Evolutionary conservation across 2,113 vertebrate genomes (phyloP).

Genomic region (Atherinomorus stipes): DNA sequence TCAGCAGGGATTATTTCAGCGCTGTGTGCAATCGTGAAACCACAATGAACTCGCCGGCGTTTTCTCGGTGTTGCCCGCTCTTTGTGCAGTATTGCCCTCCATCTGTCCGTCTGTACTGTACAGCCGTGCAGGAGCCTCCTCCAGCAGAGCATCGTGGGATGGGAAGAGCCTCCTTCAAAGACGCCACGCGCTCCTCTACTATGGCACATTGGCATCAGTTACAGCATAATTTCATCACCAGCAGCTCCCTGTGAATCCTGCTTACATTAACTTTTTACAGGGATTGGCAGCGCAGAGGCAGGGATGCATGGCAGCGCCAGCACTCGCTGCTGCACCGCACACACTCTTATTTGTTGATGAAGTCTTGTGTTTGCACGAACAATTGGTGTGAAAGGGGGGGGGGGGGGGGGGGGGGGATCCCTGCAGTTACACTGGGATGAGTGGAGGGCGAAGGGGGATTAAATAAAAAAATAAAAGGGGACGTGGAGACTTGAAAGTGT

Average conservation of each 20-base stretch:
- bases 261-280: constrained; percentile 87
- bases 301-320: constrained; percentile 70
- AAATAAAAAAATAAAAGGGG: constrained; percentile 59
- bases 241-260: constrained; percentile 83
- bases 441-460: constrained; percentile 46
- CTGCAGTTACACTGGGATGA: constrained; percentile 54
- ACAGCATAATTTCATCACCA: constrained; percentile 88
- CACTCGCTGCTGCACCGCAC: constrained; percentile 49
- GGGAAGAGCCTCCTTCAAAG: constrained; percentile 78
- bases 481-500: constrained; percentile 69
- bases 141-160: constrained; percentile 70
- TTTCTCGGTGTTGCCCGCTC: constrained; percentile 65
- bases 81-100: constrained; percentile 73
- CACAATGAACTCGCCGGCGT: constrained; percentile 38
- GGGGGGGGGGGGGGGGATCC: constrained; percentile 57
- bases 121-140: constrained; percentile 59
- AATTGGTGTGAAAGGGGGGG: constrained; percentile 55
- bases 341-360: constrained; percentile 72
- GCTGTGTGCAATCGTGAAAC: constrained; percentile 49
- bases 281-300: constrained; percentile 82
- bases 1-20: constrained; percentile 52
- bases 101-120: constrained; percentile 73
- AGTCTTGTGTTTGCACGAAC: constrained; percentile 56
- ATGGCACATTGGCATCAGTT: constrained; percentile 85
- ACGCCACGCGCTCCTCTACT: constrained; percentile 71